phyloP scores from a whole-genome alignment of 2,888 invertebrate species.

The Orthonevra nobilis region DNA sequence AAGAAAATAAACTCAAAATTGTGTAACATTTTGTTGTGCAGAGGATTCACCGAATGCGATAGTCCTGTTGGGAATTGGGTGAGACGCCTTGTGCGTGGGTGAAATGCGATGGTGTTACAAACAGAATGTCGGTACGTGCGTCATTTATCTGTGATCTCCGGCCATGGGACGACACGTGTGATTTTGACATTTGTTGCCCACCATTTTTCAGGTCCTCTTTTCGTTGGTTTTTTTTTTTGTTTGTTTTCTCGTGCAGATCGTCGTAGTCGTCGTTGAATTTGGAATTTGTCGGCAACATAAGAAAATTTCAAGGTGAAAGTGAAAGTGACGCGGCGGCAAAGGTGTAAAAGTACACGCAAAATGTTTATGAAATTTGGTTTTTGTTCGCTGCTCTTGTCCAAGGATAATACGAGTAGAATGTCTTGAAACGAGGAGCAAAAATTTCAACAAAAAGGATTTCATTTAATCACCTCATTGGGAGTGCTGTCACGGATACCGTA shows the following conservation, averaged over 20 bases:
- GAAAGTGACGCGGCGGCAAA: slow-evolving; percentile 41
- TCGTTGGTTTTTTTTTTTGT: too few species aligned
- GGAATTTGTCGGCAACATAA: neutral
- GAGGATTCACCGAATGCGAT: slow-evolving; percentile 9
- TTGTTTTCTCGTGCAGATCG: neutral
- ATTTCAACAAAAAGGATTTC: slow-evolving; percentile 18
- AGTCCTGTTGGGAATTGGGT: too few species aligned
- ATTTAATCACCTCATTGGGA: slow-evolving; percentile 17
- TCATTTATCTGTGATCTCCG: slow-evolving; percentile 59
- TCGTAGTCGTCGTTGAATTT: too few species aligned
- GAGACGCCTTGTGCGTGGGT: slow-evolving; percentile 39
- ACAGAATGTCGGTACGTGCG: slow-evolving; percentile 40
- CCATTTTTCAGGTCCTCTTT: neutral
- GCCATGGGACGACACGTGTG: slow-evolving; percentile 55
- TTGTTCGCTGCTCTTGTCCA: slow-evolving; percentile 16
- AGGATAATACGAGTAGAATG: neutral
- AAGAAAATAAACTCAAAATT: slow-evolving; percentile 18
- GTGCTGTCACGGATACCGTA: slow-evolving; percentile 39
- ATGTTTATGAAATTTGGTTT: slow-evolving; percentile 18
- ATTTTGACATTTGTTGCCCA: slow-evolving; percentile 50
- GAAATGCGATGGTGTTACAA: slow-evolving; percentile 20
- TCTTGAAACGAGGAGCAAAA: slow-evolving; percentile 2
- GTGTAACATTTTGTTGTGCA: slow-evolving; percentile 32
- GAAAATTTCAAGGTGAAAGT: slow-evolving; percentile 47
- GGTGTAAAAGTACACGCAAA: slow-evolving; percentile 17